Evolutionary conservation across 2,797 vertebrate genomes (phyloP), one percentile per base, ranked within the genome.

Genomic region (Mormyrus hasselquistii): DNA sequence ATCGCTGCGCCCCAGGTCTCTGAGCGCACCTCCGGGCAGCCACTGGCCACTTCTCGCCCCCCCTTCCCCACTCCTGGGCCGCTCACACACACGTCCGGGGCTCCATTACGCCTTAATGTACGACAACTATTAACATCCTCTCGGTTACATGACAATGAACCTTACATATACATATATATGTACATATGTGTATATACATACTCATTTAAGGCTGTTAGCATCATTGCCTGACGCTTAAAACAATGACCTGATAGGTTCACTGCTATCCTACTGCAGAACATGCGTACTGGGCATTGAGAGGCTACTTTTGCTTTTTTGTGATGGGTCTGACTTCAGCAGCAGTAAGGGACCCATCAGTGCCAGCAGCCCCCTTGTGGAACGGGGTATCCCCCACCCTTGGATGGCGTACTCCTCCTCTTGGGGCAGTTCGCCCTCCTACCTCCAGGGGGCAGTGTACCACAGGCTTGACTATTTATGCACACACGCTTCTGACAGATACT

Each of bases 101-200:
- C 6, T 55, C 86, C 83, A 86, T 86, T 59, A 87, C 57, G 83
- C 52, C 53, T 91, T 29, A 89, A 91, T 89, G 79, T 22, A 16
- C 88, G 85, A 89, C 22, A 4, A 53, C 88, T 90, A 86, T 87
- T 90, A 62, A 83, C 22, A 88, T 89, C 82, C 59, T 22, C 59
- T 29, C 22, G 89, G 87, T 89, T 92, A 76, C 65, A 90, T 16
- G 44, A 34, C 55, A 89, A 65, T 4, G 88, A 85, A 79, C 1
- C 90, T 89, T 79, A 19, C 29, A 19, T 89, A 90, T 41, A 57
- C 62, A 84, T 38, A 53, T 90, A 88, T 90, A 88, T 89, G 50
- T 89, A 88, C 19, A 73, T n/a, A 87, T 50, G 41, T 90, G 47
- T 89, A 76, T 83, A 50, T 86, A 89, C 82, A 73, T 69, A 14